Base-by-base conservation (phyloP, 2,113 vertebrate genomes). In the Pseudolaguvia tuberculata region DNA sequence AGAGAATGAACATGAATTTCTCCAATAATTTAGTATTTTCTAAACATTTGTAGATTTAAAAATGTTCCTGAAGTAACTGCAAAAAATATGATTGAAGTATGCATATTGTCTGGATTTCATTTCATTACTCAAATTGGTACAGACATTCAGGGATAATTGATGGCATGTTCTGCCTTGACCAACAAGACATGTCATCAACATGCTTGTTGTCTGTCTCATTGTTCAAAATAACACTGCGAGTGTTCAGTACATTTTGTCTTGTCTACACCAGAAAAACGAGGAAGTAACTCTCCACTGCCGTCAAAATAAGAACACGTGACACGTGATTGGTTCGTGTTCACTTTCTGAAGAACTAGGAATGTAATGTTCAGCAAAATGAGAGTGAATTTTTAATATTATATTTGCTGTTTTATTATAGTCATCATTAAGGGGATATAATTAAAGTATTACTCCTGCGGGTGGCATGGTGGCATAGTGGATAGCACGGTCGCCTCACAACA, bases 241-340 rank as follows among this genome's bases (percentile, higher is more conserved):
- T 73, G 78, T 83, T 87, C 66, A 72, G 90, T 82, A 90, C 87
- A 88, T 61, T 59, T 7, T 85, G 89, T 90, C 85, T 88, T 84
- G 75, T 73, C 82, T 81, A 76, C 58, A 80, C 82, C 71, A 83
- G 15, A 78, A 50, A 74, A 82, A 86, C 80, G 15, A 70, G 88
- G 89, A 91, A 86, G 83, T 87, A 80, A 77, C 78, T 85, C 42
- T 51, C 31, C 75, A 79, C 82, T 84, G 81, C 78, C 86, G 62
- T 84, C 72, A 76, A 83, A 81, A 84, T 79, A 77, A 80, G 68
- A 35, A 68, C 68, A 72, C 17, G 27, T 75, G 52, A 52, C 35
- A n/a, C 15, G 6, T n/a, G 3, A 35, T 39, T 2, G 4, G 59
- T 50, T 52, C 47, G 6, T 39, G 56, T 52, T 31, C 17, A 6